A percentile compares a stretch with the other conserved stretches of the same genome.
Conservation (phyloP, 2,797 vertebrate genomes). For the Lates japonicus region DNA sequence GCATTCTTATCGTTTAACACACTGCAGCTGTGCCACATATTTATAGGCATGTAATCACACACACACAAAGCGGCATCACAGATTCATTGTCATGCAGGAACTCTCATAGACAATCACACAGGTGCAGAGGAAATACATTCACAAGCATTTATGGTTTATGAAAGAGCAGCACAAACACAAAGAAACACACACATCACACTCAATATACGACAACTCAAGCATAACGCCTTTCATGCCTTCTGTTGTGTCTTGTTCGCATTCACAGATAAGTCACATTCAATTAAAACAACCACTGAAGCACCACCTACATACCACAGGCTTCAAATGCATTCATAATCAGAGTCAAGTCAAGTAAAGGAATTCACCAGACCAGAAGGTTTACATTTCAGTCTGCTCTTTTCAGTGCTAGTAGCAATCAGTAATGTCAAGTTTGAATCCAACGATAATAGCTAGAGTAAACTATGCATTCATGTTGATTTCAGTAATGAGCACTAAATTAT, state of each 20-base stretch:
- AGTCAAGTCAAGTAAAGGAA: conserved; percentile 33
- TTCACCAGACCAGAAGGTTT: conserved; percentile 11
- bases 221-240: conserved; percentile 29
- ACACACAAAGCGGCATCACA: not conserved
- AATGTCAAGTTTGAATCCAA: not conserved
- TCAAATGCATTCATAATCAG: conserved; percentile 50
- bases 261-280: conserved; percentile 55
- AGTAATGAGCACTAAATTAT: conserved; percentile 8
- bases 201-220: conserved; percentile 2
- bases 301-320: conserved; percentile 34
- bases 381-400: conserved; percentile 13
- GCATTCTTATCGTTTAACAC: no score
- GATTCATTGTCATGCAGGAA: conserved; percentile 10
- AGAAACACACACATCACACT: not conserved
- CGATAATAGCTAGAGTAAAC: not conserved
- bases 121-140: not conserved
- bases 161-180: not conserved
- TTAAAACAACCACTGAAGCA: conserved; percentile 52
- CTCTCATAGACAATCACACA: conserved; percentile 1
- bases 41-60: not conserved
- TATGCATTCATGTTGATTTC: not conserved
- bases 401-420: not conserved
- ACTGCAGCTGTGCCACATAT: conserved; percentile 1
- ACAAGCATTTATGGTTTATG: not conserved
- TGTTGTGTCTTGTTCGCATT: conserved; percentile 40